Evolutionary conservation across 2,888 invertebrate species (phyloP), one percentile per base, ranked within the genome.

Genomic region (Ennomos quercinarius): DNA sequence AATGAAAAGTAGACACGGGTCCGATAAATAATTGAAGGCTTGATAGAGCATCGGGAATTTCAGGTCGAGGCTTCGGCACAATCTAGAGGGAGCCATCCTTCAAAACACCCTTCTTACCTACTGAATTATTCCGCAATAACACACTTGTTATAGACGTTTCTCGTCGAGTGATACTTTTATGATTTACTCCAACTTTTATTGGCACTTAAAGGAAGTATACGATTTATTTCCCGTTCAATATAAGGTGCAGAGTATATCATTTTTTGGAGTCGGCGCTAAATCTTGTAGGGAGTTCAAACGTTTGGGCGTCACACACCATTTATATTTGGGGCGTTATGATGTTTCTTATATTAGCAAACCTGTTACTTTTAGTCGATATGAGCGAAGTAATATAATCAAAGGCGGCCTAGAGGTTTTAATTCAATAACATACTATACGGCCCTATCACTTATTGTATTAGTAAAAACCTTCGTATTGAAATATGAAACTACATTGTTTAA

Each of bases 161-260:
- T 85, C 82, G 83, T 78, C 81, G 88, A 90, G 88, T 91, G 91
- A 91, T 91, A 91, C 91, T 91, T 91, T 90, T 92, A 91, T 91
- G 91, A 92, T 92, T 92, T 92, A 91, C 91, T 91, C 80, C 89
- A 88, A 91, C 87, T 92, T 92, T 92, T 92, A 92, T 92, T 92
- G 91, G 91, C 90, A 91, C 91, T 91, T 92, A 92, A 87, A 89
- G 89, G 88, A 88, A 90, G 89, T 91, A 91, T 87, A 89, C 89
- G 89, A 91, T 91, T 91, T 91, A 91, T 91, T 90, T 86, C 80
- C 83, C 84, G 89, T 88, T 89, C 89, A 91, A 91, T 91, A 91
- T 89, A 87, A 88, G 87, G 87, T 84, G 84, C 76, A 80, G 82
- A 88, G 87, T 90, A 84, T 89, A 91, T 90, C 89, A 90, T 89